Evolutionary conservation across 2,797 vertebrate species (phyloP).

Genomic region (Catharus ustulatus): DNA sequence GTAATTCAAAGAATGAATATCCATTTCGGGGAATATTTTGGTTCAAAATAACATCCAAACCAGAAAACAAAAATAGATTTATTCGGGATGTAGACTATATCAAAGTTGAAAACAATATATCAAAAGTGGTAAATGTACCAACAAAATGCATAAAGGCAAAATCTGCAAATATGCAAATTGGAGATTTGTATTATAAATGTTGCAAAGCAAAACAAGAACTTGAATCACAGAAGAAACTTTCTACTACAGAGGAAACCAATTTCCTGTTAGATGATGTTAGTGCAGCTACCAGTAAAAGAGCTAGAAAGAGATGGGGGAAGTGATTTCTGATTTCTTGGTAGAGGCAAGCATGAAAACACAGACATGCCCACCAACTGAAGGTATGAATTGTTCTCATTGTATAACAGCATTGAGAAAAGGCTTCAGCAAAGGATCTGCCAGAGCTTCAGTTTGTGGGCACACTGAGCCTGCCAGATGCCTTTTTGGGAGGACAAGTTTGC

Average conservation of each 20-base stretch:
- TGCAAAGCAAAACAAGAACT: neutral
- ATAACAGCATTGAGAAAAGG: neutral
- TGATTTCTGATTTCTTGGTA: neutral
- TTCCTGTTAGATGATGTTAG: neutral
- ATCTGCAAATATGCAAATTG: neutral
- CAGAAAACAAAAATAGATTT: neutral
- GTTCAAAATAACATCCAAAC: neutral
- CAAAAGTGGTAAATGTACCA: neutral
- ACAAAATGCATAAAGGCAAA: neutral
- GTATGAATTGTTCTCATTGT: neutral
- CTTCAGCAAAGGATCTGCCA: neutral
- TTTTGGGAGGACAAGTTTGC: neutral
- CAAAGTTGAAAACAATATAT: neutral
- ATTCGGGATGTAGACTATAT: neutral
- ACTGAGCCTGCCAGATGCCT: neutral
- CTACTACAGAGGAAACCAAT: neutral
- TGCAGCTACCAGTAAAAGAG: neutral
- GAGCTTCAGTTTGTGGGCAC: neutral
- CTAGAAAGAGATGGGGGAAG: neutral
- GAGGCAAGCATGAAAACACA: neutral
- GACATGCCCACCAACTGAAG: accelerated
- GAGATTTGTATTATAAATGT: neutral
- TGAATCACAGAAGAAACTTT: neutral
- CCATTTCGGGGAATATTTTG: neutral
- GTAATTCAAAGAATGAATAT: neutral